Conservation (phyloP, 2,797 vertebrate genomes). For the Sebastes oblongus region DNA sequence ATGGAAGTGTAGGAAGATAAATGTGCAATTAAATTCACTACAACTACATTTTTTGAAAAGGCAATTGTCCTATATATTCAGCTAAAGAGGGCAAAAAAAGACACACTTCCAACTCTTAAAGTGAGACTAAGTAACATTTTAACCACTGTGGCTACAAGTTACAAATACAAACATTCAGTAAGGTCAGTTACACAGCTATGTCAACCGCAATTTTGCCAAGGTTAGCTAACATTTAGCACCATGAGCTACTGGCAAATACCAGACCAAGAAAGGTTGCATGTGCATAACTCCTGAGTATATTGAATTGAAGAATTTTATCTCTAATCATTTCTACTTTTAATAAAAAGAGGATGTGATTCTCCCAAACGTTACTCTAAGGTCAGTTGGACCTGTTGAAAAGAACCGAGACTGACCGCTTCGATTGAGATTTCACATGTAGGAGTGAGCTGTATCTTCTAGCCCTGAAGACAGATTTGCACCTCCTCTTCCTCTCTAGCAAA, state of each 20-base stretch:
- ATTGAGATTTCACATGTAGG: conserved; percentile 8
- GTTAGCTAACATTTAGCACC: background rate
- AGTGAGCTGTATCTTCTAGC: background rate
- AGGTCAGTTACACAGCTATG: background rate
- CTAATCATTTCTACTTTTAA: background rate
- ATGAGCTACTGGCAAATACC: background rate
- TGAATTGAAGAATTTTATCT: background rate
- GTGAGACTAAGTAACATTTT: background rate
- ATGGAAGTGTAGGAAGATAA: background rate
- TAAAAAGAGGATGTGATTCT: background rate
- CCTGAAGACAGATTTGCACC: background rate
- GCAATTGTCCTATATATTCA: background rate
- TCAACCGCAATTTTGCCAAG: background rate
- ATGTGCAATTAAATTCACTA: conserved; percentile 1
- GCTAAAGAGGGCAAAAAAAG: background rate
- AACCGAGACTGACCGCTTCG: background rate
- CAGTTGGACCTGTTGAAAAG: background rate
- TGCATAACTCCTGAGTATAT: background rate
- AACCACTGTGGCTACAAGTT: background rate
- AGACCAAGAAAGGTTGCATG: background rate
- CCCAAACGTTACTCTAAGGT: background rate
- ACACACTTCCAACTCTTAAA: background rate
- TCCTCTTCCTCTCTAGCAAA: conserved; percentile 12
- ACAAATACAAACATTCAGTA: background rate
- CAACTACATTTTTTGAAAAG: background rate